Percentiles rank a stretch among this genome's conserved stretches.
These are phyloP conservation scores for Lamprologus ornatipinnis DNA, from an alignment of 2,113 vertebrate genomes.

Conservation along the genomic window DNA sequence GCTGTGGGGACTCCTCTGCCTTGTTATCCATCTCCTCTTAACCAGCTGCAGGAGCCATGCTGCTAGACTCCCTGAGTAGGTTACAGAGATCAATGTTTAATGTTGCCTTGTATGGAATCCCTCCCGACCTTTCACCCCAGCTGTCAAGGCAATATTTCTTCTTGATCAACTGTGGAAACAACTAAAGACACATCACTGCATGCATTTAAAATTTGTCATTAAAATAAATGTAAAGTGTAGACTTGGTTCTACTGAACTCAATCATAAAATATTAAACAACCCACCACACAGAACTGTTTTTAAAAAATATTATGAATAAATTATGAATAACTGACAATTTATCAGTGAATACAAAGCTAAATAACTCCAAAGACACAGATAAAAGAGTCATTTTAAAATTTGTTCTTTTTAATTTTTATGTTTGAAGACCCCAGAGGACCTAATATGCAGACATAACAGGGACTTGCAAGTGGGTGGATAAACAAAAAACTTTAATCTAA, in stretches of 20 bases:
- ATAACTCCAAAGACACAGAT: background rate
- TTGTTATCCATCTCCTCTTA: background rate
- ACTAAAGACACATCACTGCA: background rate
- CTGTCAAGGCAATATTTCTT: background rate
- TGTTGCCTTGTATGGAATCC: conserved; percentile 19
- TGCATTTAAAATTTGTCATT: background rate
- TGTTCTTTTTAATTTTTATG: accelerated
- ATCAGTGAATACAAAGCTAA: background rate
- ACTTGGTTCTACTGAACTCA: background rate
- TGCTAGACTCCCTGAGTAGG: conserved; percentile 8
- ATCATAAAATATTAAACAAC: background rate
- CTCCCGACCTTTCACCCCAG: conserved; percentile 13
- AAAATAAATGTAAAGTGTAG: background rate
- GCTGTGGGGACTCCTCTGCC: background rate
- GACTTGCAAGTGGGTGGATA: background rate
- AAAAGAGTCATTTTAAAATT: background rate
- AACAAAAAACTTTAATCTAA: background rate
- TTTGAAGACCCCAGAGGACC: background rate
- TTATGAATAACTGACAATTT: background rate
- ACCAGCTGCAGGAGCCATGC: background rate
- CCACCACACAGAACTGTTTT: background rate
- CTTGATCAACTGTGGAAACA: background rate
- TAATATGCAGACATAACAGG: background rate
- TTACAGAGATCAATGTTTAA: conserved; percentile 20
- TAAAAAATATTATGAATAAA: background rate